Evolutionary conservation across 1,140 invertebrate species (phyloP).

Genomic region (Drosophila quadrilineata): DNA sequence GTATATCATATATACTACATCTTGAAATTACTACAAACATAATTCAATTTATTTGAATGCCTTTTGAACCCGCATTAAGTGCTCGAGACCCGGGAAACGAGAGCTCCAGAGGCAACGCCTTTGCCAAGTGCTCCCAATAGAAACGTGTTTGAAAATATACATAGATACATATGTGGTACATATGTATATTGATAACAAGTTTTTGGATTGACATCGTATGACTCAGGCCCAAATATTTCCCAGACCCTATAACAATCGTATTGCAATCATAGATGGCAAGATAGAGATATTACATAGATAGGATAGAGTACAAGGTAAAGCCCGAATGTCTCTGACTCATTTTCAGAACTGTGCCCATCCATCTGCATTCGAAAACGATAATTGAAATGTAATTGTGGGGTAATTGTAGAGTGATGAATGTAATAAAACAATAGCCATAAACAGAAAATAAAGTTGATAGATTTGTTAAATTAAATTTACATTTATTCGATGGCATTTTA

Average conservation of each 20-base stretch:
- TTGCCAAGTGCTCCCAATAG: too few species aligned
- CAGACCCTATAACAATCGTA: too few species aligned
- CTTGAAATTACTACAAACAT: too few species aligned
- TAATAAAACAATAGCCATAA: neutral
- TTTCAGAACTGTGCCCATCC: neutral
- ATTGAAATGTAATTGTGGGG: neutral
- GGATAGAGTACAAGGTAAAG: too few species aligned
- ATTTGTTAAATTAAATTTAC: slow-evolving; percentile 48
- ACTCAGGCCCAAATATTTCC: slow-evolving; percentile 5
- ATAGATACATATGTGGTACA: too few species aligned
- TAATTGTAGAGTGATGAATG: too few species aligned
- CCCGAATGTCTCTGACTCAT: slow-evolving; percentile 8
- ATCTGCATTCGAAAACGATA: neutral
- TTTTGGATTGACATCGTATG: slow-evolving; percentile 6
- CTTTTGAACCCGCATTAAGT: slow-evolving; percentile 25
- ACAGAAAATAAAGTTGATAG: neutral
- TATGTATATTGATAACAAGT: slow-evolving; percentile 24
- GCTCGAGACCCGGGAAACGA: too few species aligned
- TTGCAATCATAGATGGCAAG: too few species aligned
- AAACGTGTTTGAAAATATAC: too few species aligned
- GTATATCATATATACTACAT: neutral
- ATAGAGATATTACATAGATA: too few species aligned
- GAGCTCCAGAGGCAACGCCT: slow-evolving; percentile 1
- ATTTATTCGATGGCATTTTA: slow-evolving; percentile 69
- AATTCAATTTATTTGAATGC: slow-evolving; percentile 30